Percentiles rank a stretch among this genome's conserved stretches.
Conservation (phyloP, 23 tunicate species). For the Ascidia mentula region DNA sequence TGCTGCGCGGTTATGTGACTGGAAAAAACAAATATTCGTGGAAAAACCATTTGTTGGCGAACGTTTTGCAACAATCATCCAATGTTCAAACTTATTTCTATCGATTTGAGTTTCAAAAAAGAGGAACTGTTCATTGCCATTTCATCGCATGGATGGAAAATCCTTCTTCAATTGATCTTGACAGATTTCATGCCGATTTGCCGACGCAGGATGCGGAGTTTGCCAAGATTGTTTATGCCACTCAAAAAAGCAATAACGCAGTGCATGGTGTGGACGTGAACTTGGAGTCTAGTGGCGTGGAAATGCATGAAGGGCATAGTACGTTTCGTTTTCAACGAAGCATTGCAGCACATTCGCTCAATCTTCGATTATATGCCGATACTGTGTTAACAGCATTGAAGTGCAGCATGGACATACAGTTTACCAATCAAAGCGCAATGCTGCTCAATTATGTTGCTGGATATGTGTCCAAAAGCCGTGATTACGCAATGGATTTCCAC, state of each 20-base stretch:
- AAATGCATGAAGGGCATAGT: background rate
- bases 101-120: conserved; percentile 3
- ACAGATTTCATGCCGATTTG: background rate
- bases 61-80: too few relatives aligned
- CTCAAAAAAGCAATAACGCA: background rate
- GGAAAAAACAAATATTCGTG: background rate
- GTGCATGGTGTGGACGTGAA: background rate
- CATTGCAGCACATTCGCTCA: background rate
- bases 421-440: background rate
- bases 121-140: background rate
- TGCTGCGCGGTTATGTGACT: background rate
- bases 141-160: conserved; percentile 1
- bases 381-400: background rate
- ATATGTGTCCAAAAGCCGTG: background rate
- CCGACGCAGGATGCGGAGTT: background rate
- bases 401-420: background rate
- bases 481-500: background rate
- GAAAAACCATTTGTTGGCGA: background rate
- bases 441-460: background rate
- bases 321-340: background rate
- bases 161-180: background rate
- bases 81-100: background rate
- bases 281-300: background rate
- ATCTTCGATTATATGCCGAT: background rate
- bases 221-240: background rate